phyloP scores from a whole-genome alignment of 2,113 vertebrate genomes.

The Paratilapia polleni region DNA sequence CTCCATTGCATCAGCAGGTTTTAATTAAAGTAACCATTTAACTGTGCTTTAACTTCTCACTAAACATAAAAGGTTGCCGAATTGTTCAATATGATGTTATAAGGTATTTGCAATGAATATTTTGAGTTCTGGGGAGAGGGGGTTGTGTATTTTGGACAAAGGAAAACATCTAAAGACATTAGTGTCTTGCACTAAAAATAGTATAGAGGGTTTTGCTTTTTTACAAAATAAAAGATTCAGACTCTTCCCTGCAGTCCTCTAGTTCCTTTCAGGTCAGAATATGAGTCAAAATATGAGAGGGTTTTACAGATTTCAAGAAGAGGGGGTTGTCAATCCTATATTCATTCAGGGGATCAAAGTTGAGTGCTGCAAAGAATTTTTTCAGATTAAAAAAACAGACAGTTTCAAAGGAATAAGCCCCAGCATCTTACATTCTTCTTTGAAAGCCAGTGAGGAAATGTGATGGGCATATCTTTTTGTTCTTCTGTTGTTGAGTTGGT shows the following conservation, averaged over 20 bases:
- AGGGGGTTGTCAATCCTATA: background rate
- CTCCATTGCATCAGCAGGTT: background rate
- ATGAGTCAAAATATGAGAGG: background rate
- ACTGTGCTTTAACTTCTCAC: background rate
- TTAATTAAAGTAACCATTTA: background rate
- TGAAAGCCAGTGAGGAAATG: background rate
- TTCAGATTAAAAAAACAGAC: background rate
- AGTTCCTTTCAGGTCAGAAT: background rate
- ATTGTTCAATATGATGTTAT: background rate
- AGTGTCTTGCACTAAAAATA: background rate
- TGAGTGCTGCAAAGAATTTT: background rate
- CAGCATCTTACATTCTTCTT: background rate
- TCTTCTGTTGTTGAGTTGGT: background rate
- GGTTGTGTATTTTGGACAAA: background rate
- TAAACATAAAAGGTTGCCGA: background rate
- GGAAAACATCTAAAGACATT: background rate
- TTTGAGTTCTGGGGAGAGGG: background rate
- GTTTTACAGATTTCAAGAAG: background rate
- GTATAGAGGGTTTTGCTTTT: background rate
- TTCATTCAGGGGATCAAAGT: conserved; percentile 1
- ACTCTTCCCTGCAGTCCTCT: background rate
- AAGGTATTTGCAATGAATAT: background rate
- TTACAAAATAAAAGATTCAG: background rate
- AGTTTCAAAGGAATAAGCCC: background rate
- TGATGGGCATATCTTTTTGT: background rate